Base-by-base conservation (phyloP, 2,113 vertebrate species). In the Garra rufa region DNA sequence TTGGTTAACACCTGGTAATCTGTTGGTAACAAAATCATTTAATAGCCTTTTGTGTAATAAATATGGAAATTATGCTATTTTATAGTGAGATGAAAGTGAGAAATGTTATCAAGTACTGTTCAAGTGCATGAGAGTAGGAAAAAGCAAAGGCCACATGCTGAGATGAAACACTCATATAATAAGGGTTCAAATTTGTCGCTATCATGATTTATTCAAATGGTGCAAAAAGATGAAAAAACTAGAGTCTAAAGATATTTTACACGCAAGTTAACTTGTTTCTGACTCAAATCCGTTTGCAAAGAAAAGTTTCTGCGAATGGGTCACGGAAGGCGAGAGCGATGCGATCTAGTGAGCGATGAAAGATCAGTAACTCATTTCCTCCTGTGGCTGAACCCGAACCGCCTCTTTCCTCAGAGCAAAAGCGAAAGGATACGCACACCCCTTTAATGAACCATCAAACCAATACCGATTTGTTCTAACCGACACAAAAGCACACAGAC, bases 171-270 rank as follows among this genome's bases (percentile, higher is more conserved):
- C 67, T 84, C 74, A 79, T 70, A 83, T 85, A 85, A 87, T 87
- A 79, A 89, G 28, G 82, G 84, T 74, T 87, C 67, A 73, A 43
- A 76, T 86, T 55, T 65, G 79, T 44, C 78, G 57, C 75, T 67
- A 76, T 86, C 76, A 84, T 85, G 78, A 81, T 89, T 89, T 86
- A 91, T 91, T 89, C 63, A 82, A 65, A 88, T 57, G 57, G 19
- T 85, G 50, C 83, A 69, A 75, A 44, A 78, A 85, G 63, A 86
- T 63, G 69, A 38, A 81, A 83, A 83, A 83, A 83, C 48, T n/a
- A n/a, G 41, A 83, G 74, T 67, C 17, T 13, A 50, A 86, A 79
- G 75, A 2, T 76, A 46, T 73, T 76, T 44, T 76, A 74, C 61
- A 30, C 8, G 26, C 48, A 79, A 55, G n/a, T 65, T 17, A 24